A percentile compares a stretch with the other conserved stretches of the same genome.
These are phyloP conservation scores for Chlamydotis undulata DNA, from an alignment of 2,113 vertebrate genomes.

Conservation along the genomic window DNA sequence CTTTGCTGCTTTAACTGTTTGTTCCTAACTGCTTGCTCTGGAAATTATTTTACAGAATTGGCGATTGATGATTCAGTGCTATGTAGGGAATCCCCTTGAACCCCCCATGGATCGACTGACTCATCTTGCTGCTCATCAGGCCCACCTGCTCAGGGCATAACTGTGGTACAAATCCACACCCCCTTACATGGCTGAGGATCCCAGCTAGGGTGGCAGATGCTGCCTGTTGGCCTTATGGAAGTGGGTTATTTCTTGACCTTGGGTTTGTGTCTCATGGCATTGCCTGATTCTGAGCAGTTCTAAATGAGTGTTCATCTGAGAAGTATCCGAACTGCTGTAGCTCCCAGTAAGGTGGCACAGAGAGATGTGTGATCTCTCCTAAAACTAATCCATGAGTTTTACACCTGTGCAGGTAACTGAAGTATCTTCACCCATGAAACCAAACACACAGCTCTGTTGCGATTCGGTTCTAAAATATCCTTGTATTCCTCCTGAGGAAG, in stretches of 20 bases:
- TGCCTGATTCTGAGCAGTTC: neutral
- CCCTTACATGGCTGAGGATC: neutral
- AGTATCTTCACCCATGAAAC: neutral
- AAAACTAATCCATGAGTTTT: neutral
- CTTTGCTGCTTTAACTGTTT: constrained; percentile 10
- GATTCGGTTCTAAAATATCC: neutral
- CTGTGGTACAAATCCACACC: constrained; percentile 26
- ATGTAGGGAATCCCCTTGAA: constrained; percentile 67
- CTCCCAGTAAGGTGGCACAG: neutral
- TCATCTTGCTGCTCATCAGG: neutral
- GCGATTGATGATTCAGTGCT: constrained; percentile 54
- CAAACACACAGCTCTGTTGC: neutral
- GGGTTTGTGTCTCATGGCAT: neutral
- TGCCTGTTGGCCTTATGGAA: neutral
- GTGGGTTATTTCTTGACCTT: neutral
- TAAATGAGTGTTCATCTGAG: neutral
- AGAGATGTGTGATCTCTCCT: too few relatives aligned
- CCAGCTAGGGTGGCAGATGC: neutral
- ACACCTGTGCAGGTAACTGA: neutral
- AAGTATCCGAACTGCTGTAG: neutral
- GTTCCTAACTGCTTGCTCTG: constrained; percentile 21
- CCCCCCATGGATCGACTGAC: constrained; percentile 56
- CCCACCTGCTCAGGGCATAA: constrained; percentile 69
- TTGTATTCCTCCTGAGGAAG: neutral
- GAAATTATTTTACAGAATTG: neutral